Percentiles rank a stretch among this genome's conserved stretches.
These are phyloP conservation scores for Suillia variegata DNA, from an alignment of 2,888 invertebrate species.

Conservation along the genomic window DNA sequence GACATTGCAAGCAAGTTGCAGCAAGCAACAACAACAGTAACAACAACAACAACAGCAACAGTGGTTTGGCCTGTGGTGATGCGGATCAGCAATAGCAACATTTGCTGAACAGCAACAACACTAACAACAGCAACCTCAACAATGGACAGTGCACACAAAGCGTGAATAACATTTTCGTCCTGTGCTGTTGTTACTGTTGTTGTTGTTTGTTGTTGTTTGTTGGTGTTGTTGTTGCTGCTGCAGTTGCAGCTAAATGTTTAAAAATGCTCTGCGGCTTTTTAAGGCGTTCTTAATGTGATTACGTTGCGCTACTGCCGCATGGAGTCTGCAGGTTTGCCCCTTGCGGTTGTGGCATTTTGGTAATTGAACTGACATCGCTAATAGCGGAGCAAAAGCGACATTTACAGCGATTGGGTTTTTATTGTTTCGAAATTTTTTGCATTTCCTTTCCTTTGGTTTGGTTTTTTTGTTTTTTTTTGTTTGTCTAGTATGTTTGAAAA, in stretches of 20 bases:
- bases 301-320: slow-evolving; percentile 16
- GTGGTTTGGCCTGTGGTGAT: background rate
- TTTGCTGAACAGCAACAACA: slow-evolving; percentile 10
- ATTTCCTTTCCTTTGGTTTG: slow-evolving; percentile 32
- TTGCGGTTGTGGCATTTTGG: slow-evolving; percentile 16
- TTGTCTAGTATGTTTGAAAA: slow-evolving; percentile 26
- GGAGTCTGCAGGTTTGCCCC: background rate
- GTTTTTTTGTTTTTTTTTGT: slow-evolving; percentile 32
- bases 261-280: slow-evolving; percentile 26
- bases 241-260: slow-evolving; percentile 17
- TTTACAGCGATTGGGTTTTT: slow-evolving; percentile 17
- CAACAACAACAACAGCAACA: slow-evolving; percentile 6
- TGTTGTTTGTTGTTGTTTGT: too few relatives aligned
- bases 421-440: too few relatives aligned
- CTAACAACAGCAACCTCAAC: slow-evolving; percentile 25
- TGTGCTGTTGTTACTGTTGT: too few relatives aligned
- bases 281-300: slow-evolving; percentile 36
- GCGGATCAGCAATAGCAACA: slow-evolving; percentile 16
- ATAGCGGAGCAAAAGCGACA: slow-evolving; percentile 23
- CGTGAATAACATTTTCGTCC: slow-evolving; percentile 35
- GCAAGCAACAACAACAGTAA: background rate
- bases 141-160: slow-evolving; percentile 23
- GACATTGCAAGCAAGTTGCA: slow-evolving; percentile 25
- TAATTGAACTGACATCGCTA: slow-evolving; percentile 32
- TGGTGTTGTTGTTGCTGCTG: slow-evolving; percentile 12